Evolutionary conservation across 1,140 invertebrate genomes (phyloP).

Genomic region (Drosophila bifasciata): DNA sequence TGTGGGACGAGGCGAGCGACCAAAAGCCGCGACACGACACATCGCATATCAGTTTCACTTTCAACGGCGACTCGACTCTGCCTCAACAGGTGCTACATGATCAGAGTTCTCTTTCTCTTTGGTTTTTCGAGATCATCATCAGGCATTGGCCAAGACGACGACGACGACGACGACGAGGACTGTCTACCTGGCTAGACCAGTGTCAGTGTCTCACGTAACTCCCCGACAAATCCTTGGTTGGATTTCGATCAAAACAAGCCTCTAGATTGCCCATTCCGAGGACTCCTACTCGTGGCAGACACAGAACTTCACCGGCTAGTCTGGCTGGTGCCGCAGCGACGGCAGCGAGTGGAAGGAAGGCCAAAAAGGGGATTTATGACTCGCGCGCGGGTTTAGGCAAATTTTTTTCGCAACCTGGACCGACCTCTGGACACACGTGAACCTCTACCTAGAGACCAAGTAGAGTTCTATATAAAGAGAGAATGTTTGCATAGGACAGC

Average conservation of each 20-base stretch:
- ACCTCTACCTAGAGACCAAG: constrained; percentile 55
- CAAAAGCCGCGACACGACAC: constrained; percentile 59
- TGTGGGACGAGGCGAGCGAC: constrained; percentile 50
- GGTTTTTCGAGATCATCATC: constrained; percentile 61
- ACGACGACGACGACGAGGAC: constrained; percentile 14
- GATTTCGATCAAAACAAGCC: constrained; percentile 78
- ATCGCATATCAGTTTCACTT: constrained; percentile 53
- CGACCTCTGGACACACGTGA: too few relatives aligned
- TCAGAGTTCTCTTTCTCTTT: constrained; percentile 30
- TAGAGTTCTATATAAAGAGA: constrained; percentile 50
- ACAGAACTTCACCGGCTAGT: constrained; percentile 58
- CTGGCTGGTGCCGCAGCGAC: constrained; percentile 46
- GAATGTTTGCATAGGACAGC: constrained; percentile 21
- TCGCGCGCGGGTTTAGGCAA: constrained; percentile 78
- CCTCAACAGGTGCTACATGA: constrained; percentile 69
- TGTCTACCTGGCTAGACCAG: constrained; percentile 61
- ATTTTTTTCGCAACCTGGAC: constrained; percentile 60
- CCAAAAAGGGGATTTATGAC: constrained; percentile 71
- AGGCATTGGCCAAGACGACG: constrained; percentile 30
- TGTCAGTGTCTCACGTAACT: constrained; percentile 61
- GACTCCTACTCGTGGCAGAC: constrained; percentile 20
- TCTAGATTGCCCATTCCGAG: constrained; percentile 62
- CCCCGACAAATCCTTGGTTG: constrained; percentile 59
- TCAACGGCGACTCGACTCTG: constrained; percentile 37
- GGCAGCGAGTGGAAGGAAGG: constrained; percentile 1